phyloP scores from a whole-genome alignment of 2,797 vertebrate species.

The Nannoperca obscura region DNA sequence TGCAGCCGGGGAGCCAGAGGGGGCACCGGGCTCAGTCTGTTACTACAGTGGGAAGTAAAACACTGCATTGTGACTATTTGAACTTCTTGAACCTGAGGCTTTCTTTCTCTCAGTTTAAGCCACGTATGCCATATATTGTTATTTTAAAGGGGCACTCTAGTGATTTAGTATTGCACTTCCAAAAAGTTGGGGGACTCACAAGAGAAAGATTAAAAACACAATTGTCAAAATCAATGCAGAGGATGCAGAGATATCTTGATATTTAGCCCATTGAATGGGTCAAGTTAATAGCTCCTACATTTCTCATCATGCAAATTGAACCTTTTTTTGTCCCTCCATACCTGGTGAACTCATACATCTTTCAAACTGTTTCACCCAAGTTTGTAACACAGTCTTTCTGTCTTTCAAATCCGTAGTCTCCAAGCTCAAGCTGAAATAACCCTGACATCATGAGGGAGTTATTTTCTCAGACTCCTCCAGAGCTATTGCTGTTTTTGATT shows the following conservation, averaged over 20 bases:
- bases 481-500: no score
- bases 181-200: background rate
- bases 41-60: conserved; percentile 48
- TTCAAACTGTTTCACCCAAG: background rate
- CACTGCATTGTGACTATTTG: conserved; percentile 50
- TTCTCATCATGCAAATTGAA: background rate
- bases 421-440: background rate
- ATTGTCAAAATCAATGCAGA: background rate
- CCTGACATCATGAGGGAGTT: no score
- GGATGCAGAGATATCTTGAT: background rate
- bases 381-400: background rate
- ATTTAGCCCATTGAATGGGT: background rate
- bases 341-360: background rate
- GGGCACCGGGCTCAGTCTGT: conserved; percentile 44
- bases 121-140: conserved; percentile 11
- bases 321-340: background rate
- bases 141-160: conserved; percentile 20
- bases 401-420: background rate
- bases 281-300: background rate
- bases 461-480: no score
- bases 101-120: conserved; percentile 40
- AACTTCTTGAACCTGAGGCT: conserved; percentile 46
- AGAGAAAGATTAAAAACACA: background rate
- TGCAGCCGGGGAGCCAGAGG: conserved; percentile 54
- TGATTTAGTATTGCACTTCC: conserved; percentile 13